These are phyloP conservation scores for Catonia carolina DNA, from an alignment of 2,888 invertebrate genomes.

Conservation along the genomic window DNA sequence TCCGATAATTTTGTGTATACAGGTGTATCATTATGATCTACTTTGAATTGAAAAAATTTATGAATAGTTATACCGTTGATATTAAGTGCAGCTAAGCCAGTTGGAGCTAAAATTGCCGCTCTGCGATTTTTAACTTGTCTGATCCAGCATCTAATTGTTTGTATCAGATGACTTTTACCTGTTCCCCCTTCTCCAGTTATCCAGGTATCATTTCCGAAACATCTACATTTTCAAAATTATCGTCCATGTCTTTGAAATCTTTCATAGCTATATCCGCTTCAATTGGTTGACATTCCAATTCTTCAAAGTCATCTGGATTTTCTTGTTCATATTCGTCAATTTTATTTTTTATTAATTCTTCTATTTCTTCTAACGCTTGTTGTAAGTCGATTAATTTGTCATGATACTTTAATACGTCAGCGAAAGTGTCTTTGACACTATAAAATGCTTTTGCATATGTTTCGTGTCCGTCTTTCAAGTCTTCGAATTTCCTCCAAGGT, in stretches of 20 bases:
- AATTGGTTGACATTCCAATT: too few relatives aligned
- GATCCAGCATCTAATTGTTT: conserved; percentile 2
- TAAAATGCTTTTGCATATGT: conserved; percentile 8
- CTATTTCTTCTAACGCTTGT: not conserved
- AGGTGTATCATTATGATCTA: conserved; percentile 36
- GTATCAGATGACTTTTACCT: not conserved
- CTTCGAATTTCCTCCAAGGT: conserved; percentile 1
- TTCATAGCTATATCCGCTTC: not conserved
- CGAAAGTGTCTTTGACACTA: not conserved
- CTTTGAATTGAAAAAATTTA: conserved; percentile 36
- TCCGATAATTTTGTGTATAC: conserved; percentile 36
- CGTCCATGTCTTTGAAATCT: conserved; percentile 2
- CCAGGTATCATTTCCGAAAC: not conserved
- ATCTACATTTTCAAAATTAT: not conserved
- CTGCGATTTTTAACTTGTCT: not conserved
- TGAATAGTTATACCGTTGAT: conserved; percentile 38
- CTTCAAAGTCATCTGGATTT: not conserved
- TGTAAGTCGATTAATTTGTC: not conserved
- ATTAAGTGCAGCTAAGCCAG: conserved; percentile 39
- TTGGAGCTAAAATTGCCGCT: conserved; percentile 31
- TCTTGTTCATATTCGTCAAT: not conserved
- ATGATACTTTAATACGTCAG: conserved; percentile 4
- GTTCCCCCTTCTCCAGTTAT: conserved; percentile 5
- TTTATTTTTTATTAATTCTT: conserved; percentile 5
- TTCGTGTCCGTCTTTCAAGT: not conserved